Conservation (phyloP, 2,797 vertebrate species). For the Gallirallus australis region DNA sequence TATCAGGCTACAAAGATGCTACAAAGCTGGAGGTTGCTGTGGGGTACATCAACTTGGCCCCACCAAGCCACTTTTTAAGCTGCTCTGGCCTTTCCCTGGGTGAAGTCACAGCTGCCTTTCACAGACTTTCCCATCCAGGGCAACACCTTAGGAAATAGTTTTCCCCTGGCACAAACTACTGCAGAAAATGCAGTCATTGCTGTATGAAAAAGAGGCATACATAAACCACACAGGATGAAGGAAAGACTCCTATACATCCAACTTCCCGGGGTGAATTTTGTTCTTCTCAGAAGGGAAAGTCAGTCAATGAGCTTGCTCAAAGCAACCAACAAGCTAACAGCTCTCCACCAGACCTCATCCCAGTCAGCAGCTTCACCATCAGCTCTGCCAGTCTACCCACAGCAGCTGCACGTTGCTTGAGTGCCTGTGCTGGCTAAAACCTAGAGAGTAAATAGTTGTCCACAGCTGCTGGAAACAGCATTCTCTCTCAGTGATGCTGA, state of each 20-base stretch:
- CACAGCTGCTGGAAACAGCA: background rate
- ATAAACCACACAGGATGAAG: background rate
- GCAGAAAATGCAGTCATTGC: background rate
- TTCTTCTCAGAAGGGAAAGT: background rate
- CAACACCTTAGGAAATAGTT: background rate
- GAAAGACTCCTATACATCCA: background rate
- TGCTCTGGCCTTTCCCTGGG: background rate
- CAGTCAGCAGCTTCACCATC: background rate
- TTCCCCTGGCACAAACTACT: background rate
- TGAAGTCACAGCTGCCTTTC: background rate
- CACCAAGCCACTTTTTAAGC: background rate
- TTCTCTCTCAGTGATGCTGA: background rate
- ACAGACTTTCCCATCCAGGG: background rate
- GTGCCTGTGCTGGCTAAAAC: background rate
- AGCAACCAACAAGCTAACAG: background rate
- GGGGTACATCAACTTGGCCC: background rate
- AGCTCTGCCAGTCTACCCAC: background rate
- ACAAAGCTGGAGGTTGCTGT: background rate
- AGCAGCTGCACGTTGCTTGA: fast-evolving
- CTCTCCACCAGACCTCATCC: background rate
- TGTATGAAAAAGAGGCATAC: background rate
- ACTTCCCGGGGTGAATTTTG: background rate
- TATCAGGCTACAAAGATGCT: background rate
- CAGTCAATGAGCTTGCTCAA: fast-evolving
- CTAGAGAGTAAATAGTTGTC: background rate